phyloP scores from a whole-genome alignment of 2,888 invertebrate genomes.

The Acanthoscelides obtectus region DNA sequence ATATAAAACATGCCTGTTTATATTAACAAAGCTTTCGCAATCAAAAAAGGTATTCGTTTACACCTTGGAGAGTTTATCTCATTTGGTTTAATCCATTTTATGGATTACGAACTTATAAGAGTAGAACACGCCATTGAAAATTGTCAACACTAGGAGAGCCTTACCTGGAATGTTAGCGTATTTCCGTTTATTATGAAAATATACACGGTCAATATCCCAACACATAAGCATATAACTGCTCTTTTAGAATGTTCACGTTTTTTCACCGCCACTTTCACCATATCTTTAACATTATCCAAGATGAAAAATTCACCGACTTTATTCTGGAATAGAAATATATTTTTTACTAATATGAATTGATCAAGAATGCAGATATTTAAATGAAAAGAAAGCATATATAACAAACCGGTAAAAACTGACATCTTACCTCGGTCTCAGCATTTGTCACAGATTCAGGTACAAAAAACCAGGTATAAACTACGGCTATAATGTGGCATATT shows the following conservation, averaged over 20 bases:
- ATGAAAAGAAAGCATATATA: not conserved
- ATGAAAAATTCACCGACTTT: constrained; percentile 19
- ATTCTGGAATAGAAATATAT: constrained; percentile 14
- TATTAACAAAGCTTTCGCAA: too few relatives aligned
- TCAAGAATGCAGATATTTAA: not conserved
- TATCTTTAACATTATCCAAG: constrained; percentile 28
- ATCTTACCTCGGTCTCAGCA: constrained; percentile 3
- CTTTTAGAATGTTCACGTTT: constrained; percentile 53
- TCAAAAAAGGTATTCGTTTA: too few relatives aligned
- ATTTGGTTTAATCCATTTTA: too few relatives aligned
- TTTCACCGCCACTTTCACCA: constrained; percentile 55
- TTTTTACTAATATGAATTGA: not conserved
- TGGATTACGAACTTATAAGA: too few relatives aligned
- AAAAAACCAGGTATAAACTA: constrained; percentile 20
- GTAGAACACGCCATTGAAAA: too few relatives aligned
- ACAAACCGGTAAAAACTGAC: not conserved
- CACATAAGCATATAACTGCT: constrained; percentile 49
- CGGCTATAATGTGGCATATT: constrained; percentile 9
- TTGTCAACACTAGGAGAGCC: too few relatives aligned
- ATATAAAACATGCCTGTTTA: too few relatives aligned
- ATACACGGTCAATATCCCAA: constrained; percentile 42
- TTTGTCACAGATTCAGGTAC: constrained; percentile 24
- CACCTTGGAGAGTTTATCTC: too few relatives aligned
- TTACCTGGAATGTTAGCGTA: constrained; percentile 49
- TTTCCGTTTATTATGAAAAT: constrained; percentile 49